A percentile compares a stretch with the other conserved stretches of the same genome.
These are phyloP conservation scores for Crotalus viridis DNA, from an alignment of 2,113 vertebrate genomes.

Conservation along the genomic window DNA sequence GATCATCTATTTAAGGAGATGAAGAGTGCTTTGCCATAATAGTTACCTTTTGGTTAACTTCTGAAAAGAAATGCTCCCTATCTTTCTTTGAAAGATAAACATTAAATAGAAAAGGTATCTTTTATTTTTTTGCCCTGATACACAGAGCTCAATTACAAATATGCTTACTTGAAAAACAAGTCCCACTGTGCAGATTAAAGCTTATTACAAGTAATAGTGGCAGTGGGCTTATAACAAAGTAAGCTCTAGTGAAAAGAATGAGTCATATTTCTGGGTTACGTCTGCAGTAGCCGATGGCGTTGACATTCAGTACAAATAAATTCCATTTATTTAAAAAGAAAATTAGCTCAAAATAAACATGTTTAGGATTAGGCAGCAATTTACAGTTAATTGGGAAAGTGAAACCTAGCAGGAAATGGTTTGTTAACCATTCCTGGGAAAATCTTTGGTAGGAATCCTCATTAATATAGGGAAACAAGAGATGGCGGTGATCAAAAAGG, in stretches of 20 bases:
- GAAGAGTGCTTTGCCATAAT: not conserved
- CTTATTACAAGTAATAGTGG: not conserved
- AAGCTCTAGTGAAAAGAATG: not conserved
- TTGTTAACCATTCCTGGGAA: not conserved
- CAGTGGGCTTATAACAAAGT: not conserved
- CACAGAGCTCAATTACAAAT: not conserved
- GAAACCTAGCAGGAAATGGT: not conserved
- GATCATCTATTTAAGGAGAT: not conserved
- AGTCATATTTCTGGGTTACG: not conserved
- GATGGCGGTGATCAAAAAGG: not conserved
- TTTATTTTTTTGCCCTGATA: not conserved
- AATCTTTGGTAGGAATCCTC: not conserved
- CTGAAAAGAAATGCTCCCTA: not conserved
- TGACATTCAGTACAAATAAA: not conserved
- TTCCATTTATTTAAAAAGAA: not conserved
- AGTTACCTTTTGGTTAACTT: not conserved
- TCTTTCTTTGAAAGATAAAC: slow-evolving; percentile 16
- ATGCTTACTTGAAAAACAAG: not conserved
- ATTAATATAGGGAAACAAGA: not conserved
- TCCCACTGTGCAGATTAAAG: not conserved
- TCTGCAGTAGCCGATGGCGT: not conserved
- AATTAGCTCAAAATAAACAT: not conserved
- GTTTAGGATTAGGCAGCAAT: not conserved
- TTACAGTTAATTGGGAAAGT: not conserved
- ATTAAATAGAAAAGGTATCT: not conserved